Conservation (phyloP, 2,888 invertebrate genomes). For the Troglohyphantes excavatus region DNA sequence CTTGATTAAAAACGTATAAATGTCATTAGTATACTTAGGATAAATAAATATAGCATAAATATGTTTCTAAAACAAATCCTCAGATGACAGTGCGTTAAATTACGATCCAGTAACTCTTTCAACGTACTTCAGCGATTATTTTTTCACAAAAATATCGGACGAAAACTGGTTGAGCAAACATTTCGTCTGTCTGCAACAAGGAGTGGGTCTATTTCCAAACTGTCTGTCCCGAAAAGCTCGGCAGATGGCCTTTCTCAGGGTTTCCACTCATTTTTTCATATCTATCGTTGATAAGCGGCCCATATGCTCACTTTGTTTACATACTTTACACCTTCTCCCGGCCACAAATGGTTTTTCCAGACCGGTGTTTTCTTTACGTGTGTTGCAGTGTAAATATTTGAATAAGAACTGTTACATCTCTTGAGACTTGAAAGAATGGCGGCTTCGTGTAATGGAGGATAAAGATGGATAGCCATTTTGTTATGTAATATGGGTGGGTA, state of each 20-base stretch:
- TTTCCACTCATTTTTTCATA: slow-evolving; percentile 29
- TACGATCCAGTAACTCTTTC: not conserved
- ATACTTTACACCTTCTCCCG: not conserved
- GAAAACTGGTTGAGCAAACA: too few species aligned
- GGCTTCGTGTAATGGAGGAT: not conserved
- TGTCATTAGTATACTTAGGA: too few species aligned
- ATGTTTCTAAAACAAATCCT: too few species aligned
- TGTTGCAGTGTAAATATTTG: slow-evolving; percentile 13
- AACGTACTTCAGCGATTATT: not conserved
- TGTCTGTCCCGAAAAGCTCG: slow-evolving; percentile 18
- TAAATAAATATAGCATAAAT: too few species aligned
- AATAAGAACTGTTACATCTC: not conserved
- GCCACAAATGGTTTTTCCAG: not conserved
- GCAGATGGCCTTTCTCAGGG: slow-evolving; percentile 64
- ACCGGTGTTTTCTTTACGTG: not conserved
- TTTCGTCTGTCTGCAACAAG: not conserved
- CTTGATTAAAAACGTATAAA: too few species aligned
- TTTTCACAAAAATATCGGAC: not conserved
- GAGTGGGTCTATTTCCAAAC: slow-evolving; percentile 11
- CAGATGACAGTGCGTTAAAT: too few species aligned
- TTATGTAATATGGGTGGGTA: too few species aligned
- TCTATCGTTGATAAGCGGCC: slow-evolving; percentile 44
- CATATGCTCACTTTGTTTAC: slow-evolving; percentile 59
- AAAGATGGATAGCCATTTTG: too few species aligned
- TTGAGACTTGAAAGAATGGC: not conserved